Evolutionary conservation across 2,113 vertebrate genomes (phyloP), one percentile per base, ranked within the genome.

Genomic region (Taxidea taxus): DNA sequence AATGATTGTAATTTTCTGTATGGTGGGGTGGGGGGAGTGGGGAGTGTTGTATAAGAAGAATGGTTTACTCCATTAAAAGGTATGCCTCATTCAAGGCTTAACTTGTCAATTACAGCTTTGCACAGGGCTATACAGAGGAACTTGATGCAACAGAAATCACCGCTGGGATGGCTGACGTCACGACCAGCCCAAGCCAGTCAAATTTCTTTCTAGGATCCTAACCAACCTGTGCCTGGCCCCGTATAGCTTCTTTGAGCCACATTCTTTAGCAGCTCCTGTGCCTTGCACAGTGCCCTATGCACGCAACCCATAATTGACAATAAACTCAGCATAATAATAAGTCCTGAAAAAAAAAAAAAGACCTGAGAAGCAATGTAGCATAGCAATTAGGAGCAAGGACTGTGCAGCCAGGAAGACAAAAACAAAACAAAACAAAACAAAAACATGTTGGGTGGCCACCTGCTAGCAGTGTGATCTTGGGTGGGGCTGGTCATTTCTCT

Each of bases 1-100:
- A 98, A 98, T 98, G 94, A 91, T 93, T 42, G 20, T 90, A 95
- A 97, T 97, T 98, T 98, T 97, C 77, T 1, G 70, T 37, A 16
- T 2, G 44, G 49, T 70, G 1, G 12, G 95, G 86, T 47, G 3
- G 90, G 51, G 62, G 77, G 5, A 93, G 2, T 6, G 60, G 27
- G 54, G 27, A 91, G 29, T 96, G 21, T 4, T 39, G 20, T 70
- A 0, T 25, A 93, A 96, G 87, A 96, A 97, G 97, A 98, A 98
- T 72, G 62, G 84, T 72, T 54, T 91, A 13, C 56, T 89, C 9
- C 29, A 51, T 20, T 54, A 97, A 70, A 78, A 58, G 87, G 4
- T 10, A 70, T 51, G 31, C 95, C 64, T 93, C 31, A 12, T 21
- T 75, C 1, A 42, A 60, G 89, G 96, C 62, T 27, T 96, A 91